Evolutionary conservation across 2,888 invertebrate genomes (phyloP), one percentile per base, ranked within the genome.

Genomic region (Limenitis camilla): DNA sequence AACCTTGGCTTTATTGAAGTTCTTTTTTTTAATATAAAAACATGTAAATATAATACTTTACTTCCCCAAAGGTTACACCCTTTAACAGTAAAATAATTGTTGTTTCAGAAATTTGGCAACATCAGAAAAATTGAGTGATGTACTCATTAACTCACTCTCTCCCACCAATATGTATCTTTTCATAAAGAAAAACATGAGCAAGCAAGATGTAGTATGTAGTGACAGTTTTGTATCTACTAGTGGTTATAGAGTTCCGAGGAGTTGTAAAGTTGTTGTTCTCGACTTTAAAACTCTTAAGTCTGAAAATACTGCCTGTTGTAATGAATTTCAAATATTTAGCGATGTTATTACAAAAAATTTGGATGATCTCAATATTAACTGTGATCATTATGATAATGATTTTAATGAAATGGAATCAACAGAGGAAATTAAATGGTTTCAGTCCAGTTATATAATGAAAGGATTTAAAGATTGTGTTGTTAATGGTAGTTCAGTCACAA

Each of bases 391-490:
- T 4, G 39, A 67, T 49, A 61, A 69, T 43, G 64, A 73, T 36
- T 75, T 71, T 44, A 59, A 61, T 66, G 81, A 79, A 63, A 83
- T 85, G 54, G 81, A 84, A 62, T 81, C 81, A 1, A 77, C 72
- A 4, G 69, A 78, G 55, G 59, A 59, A 29, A 60, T 64, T 7
- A 72, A 70, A 47, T 91, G 90, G 90, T 90, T 83, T 69, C 88
- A 90, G 63, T 89, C 88, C 11, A 85, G 76, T 47, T 81, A 84
- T 69, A 71, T 86, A 30, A 78, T 90, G 73, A 89, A 89, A 68
- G 90, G 90, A 11, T 90, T 89, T 63, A 90, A 89, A 76, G 90
- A 90, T 66, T 83, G 82, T 63, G 68, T 84, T 68, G 77, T 90
- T 9, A 85, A 90, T 72, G 89, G 90, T 31, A 78, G 74, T 61